Evolutionary conservation across 2,888 invertebrate species (phyloP).

Genomic region (Stratiomys singularior): DNA sequence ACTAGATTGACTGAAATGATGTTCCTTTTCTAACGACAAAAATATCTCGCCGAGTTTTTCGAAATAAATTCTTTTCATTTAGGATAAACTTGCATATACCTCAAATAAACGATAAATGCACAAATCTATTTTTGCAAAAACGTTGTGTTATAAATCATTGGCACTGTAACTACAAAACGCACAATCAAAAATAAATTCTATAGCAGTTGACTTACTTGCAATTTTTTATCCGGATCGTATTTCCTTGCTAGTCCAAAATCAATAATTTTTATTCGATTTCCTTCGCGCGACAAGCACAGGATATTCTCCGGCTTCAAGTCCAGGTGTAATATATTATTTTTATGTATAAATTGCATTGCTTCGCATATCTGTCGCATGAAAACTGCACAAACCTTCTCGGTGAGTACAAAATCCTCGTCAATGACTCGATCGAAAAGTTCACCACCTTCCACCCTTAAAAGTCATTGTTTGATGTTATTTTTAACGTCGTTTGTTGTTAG

Average conservation of each 20-base stretch:
- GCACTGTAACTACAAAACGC: no score
- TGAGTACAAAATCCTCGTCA: constrained; percentile 96
- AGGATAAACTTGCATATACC: no score
- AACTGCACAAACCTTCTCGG: constrained; percentile 94
- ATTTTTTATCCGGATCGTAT: constrained; percentile 90
- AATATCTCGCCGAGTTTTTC: no score
- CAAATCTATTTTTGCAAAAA: no score
- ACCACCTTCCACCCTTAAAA: constrained; percentile 91
- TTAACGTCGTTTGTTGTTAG: neutral
- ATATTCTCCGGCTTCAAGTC: constrained; percentile 99
- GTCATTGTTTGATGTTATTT: neutral
- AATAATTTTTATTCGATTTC: constrained; percentile 98
- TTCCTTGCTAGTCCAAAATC: constrained; percentile 97
- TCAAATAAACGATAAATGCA: no score
- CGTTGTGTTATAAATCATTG: no score
- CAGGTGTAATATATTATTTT: constrained; percentile 93
- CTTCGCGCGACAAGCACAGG: constrained; percentile 91
- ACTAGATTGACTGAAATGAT: no score
- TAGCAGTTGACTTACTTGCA: constrained; percentile 73
- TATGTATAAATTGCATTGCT: constrained; percentile 96
- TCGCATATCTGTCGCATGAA: constrained; percentile 99
- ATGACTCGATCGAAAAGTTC: constrained; percentile 99
- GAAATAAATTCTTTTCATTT: no score
- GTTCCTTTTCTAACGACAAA: no score
- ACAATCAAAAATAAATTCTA: no score